Base-by-base conservation (phyloP, 2,113 vertebrate species). In the Silurus glanis region DNA sequence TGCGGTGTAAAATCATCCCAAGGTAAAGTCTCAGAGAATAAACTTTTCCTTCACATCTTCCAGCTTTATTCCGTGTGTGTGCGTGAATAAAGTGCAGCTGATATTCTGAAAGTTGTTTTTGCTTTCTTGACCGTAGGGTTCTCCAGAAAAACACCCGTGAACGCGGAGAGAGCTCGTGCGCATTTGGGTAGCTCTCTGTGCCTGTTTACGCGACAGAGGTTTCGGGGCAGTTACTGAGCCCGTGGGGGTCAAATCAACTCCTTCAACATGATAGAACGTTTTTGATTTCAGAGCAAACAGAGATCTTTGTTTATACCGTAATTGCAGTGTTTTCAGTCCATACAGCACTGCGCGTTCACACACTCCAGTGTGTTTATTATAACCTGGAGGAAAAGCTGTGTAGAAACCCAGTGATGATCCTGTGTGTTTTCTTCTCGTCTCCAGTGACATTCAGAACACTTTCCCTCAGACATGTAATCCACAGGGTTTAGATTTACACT, bases 381-480 rank as follows among this genome's bases (percentile, higher is more conserved):
- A 78, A 89, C 58, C 62, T 37, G 37, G 37, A 2, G 37, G 37
- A 37, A 37, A 37, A 37, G 37, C 37, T 37, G 2, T 37, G 37
- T 37, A 37, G 37, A 37, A 37, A 37, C 37, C 37, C 37, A 37
- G 37, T 37, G 37, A 37, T 37, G 37, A 37, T 37, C 37, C 87
- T 90, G 89, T 91, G 83, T 91, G 86, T 86, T 93, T 92, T 93
- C 89, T 91, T 86, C 89, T 80, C 83, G 94, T 96, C 93, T 94
- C 93, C 94, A 95, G 92, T 93, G 94, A 93, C 93, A 94, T 86
- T 93, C 92, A 92, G 90, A 92, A 85, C 89, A 89, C 76, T 84
- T 89, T 85, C 85, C 84, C 89, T 91, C 90, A 0, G 7, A 69
- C 17, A 85, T 81, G 85, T 89, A 92, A 88, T 91, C 78, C 76